These are phyloP conservation scores for Craseonycteris thonglongyai DNA, from an alignment of 2,113 vertebrate genomes.

Conservation along the genomic window DNA sequence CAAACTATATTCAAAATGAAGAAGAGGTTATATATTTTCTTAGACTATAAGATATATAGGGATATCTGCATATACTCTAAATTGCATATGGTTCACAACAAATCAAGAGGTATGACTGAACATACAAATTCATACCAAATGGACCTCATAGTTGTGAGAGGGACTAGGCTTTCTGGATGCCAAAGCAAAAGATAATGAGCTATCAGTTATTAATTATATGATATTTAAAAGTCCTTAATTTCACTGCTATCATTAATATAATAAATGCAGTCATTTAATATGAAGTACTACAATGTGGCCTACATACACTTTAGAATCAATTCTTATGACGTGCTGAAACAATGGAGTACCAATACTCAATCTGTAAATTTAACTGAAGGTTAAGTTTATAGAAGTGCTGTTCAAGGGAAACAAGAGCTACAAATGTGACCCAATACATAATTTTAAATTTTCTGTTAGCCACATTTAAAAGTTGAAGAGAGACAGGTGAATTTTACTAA, in stretches of 20 bases:
- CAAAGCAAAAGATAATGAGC: neutral
- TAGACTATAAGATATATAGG: neutral
- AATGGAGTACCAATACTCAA: neutral
- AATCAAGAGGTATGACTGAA: neutral
- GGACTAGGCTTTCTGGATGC: neutral
- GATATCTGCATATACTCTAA: neutral
- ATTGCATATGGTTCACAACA: neutral
- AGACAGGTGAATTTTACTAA: neutral
- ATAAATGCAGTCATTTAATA: neutral
- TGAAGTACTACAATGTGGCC: neutral
- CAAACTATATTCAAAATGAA: neutral
- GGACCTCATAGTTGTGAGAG: neutral
- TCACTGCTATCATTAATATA: neutral
- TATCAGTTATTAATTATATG: neutral
- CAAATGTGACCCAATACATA: neutral
- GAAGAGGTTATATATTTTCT: neutral
- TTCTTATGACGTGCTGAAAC: neutral
- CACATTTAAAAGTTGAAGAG: neutral
- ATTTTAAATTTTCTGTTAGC: neutral
- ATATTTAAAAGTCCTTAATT: neutral
- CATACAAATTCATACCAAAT: neutral
- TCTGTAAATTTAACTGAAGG: neutral
- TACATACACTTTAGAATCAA: neutral
- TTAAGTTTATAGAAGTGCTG: neutral
- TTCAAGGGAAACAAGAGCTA: neutral